Base-by-base conservation (phyloP, 2,113 vertebrate genomes). In the Plotosus lineatus region DNA sequence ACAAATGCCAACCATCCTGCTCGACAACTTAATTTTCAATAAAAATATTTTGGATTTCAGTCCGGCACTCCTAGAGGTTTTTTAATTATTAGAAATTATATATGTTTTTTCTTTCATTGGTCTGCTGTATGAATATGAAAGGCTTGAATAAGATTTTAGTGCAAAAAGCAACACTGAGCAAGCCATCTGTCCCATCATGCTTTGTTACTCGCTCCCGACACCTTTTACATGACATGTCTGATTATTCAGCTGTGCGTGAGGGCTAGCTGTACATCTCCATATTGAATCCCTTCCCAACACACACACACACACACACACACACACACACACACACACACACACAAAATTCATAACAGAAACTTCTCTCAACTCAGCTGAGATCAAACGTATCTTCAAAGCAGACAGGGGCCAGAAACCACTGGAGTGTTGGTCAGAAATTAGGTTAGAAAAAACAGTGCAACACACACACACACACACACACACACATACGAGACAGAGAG, bases 371-470 rank as follows among this genome's bases (percentile, higher is more conserved):
- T 50, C 55, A 79, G 40, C 10, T 8, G 8, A 72, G 46, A 83
- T 85, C 81, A 85, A 82, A 78, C 21, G 11, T 56, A 75, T 69
- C 81, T 84, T 82, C 86, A 87, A 83, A 85, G 69, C 51, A 26
- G n/a, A 65, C 23, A 50, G 33, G 33, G 46, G 56, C 48, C 46
- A 53, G 76, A 53, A 79, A 53, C n/a, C 31, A 50, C 66, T 42
- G 60, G 66, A 81, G 84, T 78, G 72, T 58, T 81, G 74, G 74
- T 19, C 75, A 44, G 66, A 83, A 86, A 86, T 83, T 79, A 72
- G 75, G 83, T 85, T 88, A 87, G 50, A 73, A 76, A 83, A 81
- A 83, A 81, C 72, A 80, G 63, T 44, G 48, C 17, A 72, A 36
- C 69, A 61, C 36, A 66, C 63, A 21, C 3, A 66, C n/a, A 73